These are phyloP conservation scores for Podarcis raffonei DNA, from an alignment of 2,113 vertebrate species.

Conservation along the genomic window DNA sequence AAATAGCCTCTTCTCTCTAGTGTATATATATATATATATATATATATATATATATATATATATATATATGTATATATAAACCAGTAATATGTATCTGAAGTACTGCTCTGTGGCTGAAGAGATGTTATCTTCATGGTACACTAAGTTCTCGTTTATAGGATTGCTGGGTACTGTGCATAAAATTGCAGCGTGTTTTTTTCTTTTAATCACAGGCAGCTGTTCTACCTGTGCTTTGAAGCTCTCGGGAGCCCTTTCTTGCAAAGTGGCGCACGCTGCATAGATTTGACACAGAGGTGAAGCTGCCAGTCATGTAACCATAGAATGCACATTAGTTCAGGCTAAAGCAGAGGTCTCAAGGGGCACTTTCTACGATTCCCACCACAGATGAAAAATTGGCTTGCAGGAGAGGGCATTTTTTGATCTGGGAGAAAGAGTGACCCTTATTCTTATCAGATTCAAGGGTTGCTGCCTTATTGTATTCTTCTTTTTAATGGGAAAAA, in stretches of 20 bases:
- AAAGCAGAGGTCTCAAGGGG: neutral
- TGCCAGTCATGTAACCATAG: neutral
- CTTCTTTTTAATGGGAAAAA: neutral
- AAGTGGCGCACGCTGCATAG: fast-evolving
- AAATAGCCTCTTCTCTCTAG: neutral
- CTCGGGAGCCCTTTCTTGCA: neutral
- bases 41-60: neutral
- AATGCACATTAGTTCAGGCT: neutral
- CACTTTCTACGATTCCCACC: neutral
- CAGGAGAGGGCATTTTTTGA: neutral
- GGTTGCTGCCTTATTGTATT: neutral
- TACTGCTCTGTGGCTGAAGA: neutral
- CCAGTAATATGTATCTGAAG: neutral
- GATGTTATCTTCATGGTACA: neutral
- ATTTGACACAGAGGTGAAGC: neutral
- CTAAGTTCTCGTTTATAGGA: constrained; percentile 12
- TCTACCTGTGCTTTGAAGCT: neutral
- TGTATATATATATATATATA: neutral
- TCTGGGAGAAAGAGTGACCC: neutral
- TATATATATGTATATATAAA: neutral
- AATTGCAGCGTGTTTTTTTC: neutral
- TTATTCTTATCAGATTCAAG: neutral
- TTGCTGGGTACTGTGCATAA: neutral
- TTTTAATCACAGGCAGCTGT: constrained; percentile 19
- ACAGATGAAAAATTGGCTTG: neutral